These are phyloP conservation scores for Drosophila phalerata DNA, from an alignment of 2,888 invertebrate species.

Conservation along the genomic window DNA sequence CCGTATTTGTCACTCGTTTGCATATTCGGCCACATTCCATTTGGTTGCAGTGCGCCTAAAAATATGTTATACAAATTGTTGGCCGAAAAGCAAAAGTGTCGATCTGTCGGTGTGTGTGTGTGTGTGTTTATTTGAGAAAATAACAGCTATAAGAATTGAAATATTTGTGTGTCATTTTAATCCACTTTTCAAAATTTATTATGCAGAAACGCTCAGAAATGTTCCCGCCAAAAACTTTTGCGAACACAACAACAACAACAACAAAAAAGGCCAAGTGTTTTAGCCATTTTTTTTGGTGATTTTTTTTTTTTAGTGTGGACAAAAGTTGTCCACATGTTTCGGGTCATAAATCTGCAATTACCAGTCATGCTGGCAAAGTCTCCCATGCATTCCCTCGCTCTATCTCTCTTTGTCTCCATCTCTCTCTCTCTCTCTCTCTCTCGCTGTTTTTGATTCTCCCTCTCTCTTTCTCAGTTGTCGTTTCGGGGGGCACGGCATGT, in stretches of 20 bases:
- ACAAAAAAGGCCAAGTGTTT: conserved; percentile 9
- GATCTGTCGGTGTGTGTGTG: background rate
- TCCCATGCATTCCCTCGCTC: background rate
- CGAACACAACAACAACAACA: background rate
- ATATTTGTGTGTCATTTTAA: conserved; percentile 65
- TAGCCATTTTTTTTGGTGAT: background rate
- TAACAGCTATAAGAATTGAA: conserved; percentile 28
- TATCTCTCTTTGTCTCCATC: background rate
- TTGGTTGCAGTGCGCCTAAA: conserved; percentile 48
- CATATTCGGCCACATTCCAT: conserved; percentile 30
- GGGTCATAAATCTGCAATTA: conserved; percentile 73
- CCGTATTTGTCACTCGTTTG: conserved; percentile 28
- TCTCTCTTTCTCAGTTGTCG: background rate
- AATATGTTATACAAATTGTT: conserved; percentile 59
- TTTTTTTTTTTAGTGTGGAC: conserved; percentile 20
- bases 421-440: background rate
- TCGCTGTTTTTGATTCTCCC: background rate
- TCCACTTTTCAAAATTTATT: conserved; percentile 74
- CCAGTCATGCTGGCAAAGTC: conserved; percentile 54
- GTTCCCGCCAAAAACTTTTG: conserved; percentile 55
- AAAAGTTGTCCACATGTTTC: conserved; percentile 69
- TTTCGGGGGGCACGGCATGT: conserved; percentile 5
- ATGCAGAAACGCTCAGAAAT: conserved; percentile 73
- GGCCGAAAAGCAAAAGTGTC: conserved; percentile 58
- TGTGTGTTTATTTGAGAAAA: conserved; percentile 13